Evolutionary conservation across 2,888 invertebrate species (phyloP).

Genomic region (Nomada hirtipes): DNA sequence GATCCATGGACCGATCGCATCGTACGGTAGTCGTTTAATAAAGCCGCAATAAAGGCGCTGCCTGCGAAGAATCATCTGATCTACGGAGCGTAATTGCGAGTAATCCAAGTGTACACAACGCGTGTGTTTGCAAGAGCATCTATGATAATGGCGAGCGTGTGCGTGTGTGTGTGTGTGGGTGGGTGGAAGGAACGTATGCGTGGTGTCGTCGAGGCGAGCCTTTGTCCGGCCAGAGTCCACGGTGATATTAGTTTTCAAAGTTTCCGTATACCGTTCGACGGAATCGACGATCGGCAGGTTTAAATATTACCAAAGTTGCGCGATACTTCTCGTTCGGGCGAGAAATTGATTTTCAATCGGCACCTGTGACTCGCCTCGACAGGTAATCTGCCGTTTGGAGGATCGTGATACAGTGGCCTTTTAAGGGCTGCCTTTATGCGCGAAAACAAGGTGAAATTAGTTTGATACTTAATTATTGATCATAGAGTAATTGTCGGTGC

Average conservation of each 20-base stretch:
- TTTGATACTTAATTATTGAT: too few relatives aligned
- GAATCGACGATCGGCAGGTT: conserved; percentile 36
- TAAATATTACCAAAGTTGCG: conserved; percentile 59
- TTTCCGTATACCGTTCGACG: conserved; percentile 38
- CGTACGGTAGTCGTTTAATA: conserved; percentile 68
- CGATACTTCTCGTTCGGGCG: conserved; percentile 37
- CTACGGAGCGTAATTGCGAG: conserved; percentile 62
- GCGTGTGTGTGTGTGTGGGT: too few relatives aligned
- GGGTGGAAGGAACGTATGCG: conserved; percentile 48
- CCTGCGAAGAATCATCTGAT: conserved; percentile 54
- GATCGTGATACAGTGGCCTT: neutral
- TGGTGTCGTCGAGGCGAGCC: conserved; percentile 47
- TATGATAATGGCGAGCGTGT: conserved; percentile 42
- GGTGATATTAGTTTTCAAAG: conserved; percentile 56
- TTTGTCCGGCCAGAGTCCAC: conserved; percentile 47
- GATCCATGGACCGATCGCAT: conserved; percentile 64
- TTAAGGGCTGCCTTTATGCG: neutral
- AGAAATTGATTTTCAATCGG: conserved; percentile 43
- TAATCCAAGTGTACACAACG: conserved; percentile 64
- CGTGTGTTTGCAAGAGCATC: conserved; percentile 56
- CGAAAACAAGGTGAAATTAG: too few relatives aligned
- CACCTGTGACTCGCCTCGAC: neutral
- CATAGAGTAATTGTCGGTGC: neutral
- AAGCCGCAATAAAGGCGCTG: conserved; percentile 64
- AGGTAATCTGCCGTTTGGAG: conserved; percentile 6